phyloP scores from a whole-genome alignment of 2,113 vertebrate genomes.

The Gopherus evgoodei region DNA sequence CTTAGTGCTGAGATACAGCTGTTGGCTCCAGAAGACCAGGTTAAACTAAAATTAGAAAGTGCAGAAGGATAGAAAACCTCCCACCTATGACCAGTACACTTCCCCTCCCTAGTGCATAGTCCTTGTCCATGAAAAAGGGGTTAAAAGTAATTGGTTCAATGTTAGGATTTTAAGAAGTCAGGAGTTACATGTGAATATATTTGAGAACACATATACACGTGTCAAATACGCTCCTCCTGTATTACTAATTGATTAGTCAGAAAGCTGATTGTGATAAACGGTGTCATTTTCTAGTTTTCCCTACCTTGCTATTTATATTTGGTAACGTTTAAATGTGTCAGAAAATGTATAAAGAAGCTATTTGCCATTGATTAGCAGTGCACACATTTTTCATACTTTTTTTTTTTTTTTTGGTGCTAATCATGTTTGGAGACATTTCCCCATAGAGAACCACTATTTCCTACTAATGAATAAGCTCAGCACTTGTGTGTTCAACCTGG shows the following conservation, averaged over 20 bases:
- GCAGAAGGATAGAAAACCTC: not conserved
- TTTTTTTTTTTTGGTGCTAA: constrained; percentile 48
- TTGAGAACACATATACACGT: not conserved
- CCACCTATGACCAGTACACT: not conserved
- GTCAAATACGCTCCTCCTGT: fast-evolving
- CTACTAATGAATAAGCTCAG: constrained; percentile 72
- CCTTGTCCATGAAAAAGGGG: not conserved
- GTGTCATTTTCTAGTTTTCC: not conserved
- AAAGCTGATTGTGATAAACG: not conserved
- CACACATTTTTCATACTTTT: constrained; percentile 41
- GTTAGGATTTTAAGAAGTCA: not conserved
- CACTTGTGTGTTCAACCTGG: constrained; percentile 69
- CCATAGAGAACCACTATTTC: constrained; percentile 63
- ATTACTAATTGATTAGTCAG: not conserved
- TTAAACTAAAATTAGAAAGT: not conserved
- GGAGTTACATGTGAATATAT: fast-evolving
- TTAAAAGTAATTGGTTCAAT: not conserved
- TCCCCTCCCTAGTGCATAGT: not conserved
- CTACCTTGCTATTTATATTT: not conserved
- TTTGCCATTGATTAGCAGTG: constrained; percentile 51
- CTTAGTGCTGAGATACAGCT: constrained; percentile 41
- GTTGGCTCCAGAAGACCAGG: not conserved
- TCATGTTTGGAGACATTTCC: constrained; percentile 69
- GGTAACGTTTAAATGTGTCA: not conserved
- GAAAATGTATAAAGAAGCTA: not conserved